Percentiles rank a stretch among this genome's conserved stretches.
Conservation (phyloP, 2,113 vertebrate species). For the Pseudonaja textilis region DNA sequence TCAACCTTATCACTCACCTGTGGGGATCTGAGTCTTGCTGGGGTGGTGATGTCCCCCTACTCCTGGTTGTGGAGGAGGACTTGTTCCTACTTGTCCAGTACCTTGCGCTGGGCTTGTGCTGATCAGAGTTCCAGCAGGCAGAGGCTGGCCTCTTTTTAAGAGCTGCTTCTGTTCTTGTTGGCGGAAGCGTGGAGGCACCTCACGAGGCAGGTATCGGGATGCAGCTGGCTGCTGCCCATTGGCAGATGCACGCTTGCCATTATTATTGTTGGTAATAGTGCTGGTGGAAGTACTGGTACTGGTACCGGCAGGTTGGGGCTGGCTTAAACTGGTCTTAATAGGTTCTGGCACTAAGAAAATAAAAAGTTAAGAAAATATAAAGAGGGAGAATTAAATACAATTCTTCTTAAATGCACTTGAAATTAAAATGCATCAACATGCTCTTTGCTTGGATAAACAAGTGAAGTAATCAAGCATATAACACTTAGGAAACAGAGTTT, state of each 20-base stretch:
- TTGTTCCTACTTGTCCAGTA: slow-evolving; percentile 71
- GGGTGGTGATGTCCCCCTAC: slow-evolving; percentile 70
- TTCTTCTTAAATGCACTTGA: background rate
- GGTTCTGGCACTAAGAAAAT: slow-evolving; percentile 88
- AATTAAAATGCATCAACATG: background rate
- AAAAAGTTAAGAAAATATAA: slow-evolving; percentile 15
- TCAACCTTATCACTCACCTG: slow-evolving; percentile 68
- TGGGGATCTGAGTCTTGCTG: slow-evolving; percentile 74
- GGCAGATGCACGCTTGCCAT: slow-evolving; percentile 88
- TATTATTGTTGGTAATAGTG: slow-evolving; percentile 83
- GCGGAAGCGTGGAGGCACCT: slow-evolving; percentile 96
- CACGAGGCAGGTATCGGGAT: slow-evolving; percentile 90
- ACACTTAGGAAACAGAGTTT: background rate
- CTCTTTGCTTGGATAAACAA: background rate
- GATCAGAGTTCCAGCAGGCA: slow-evolving; percentile 80
- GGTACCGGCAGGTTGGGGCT: slow-evolving; percentile 85
- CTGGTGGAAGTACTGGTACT: slow-evolving; percentile 83
- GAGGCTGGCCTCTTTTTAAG: slow-evolving; percentile 93
- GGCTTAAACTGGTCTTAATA: slow-evolving; percentile 89
- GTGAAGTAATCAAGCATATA: background rate
- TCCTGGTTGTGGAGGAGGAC: slow-evolving; percentile 71
- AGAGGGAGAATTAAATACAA: background rate
- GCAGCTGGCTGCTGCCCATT: slow-evolving; percentile 81
- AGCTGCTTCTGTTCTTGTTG: slow-evolving; percentile 99
- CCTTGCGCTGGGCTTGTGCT: slow-evolving; percentile 69